Base-by-base conservation (phyloP, 2,797 vertebrate genomes). In the Momotus momota region DNA sequence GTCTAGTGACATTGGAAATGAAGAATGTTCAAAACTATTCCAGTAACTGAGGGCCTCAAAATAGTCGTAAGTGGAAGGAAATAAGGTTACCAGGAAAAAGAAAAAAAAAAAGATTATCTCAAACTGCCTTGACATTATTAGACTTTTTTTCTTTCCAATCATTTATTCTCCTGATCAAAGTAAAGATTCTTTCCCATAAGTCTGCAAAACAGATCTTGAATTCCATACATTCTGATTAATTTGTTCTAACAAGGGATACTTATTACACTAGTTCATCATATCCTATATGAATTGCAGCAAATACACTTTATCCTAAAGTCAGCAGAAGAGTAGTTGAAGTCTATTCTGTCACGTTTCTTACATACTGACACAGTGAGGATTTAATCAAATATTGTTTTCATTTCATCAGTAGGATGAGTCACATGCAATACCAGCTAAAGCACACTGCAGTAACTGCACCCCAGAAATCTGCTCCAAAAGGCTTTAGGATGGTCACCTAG, bases 51-150 rank as follows among this genome's bases (percentile, higher is more conserved):
- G n/a, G 14, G 45, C 19, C 61, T 38, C 46, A 84, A 91, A 95
- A 93, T 51, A 94, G 49, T 40, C 26, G 2, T n/a, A 83, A 94
- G 27, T 65, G 43, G 66, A 49, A 88, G 38, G 79, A 94, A 96
- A 73, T 48, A 69, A 2, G 18, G 90, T 67, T 81, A 84, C 12
- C 43, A 82, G 48, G 64, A 64, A 64, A 38, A 57, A 58, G 35
- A 35, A 49, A 78, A 84, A 83, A 81, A 82, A 60, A 12, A 74
- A 45, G 29, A 67, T 94, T 81, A 41, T 81, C 65, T 86, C 45
- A 85, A 93, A 1, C 4, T 86, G 72, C 91, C 38, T 60, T 31
- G 52, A 78, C 51, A 61, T 81, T 62, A 19, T 81, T 25, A 43
- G 23, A 3, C 11, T 6, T 69, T 31, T 29, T 20, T 5, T 10